Evolutionary conservation across 2,113 vertebrate genomes (phyloP).

Genomic region (Turdus rufiventris): DNA sequence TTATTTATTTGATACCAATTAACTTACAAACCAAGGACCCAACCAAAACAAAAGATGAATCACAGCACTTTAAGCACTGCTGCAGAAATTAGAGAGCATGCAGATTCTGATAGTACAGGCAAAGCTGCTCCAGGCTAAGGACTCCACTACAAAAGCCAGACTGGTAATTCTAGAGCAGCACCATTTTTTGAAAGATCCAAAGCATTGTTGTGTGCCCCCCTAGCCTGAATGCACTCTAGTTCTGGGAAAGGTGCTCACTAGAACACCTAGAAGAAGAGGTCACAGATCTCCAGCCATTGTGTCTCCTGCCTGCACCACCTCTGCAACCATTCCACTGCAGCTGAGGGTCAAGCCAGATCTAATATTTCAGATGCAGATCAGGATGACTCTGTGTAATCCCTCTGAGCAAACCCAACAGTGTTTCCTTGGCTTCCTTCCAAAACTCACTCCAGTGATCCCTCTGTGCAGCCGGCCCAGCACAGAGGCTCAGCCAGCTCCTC

Average conservation of each 20-base stretch:
- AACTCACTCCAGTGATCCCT: neutral
- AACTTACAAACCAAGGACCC: neutral
- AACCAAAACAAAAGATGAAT: neutral
- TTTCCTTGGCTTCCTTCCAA: constrained; percentile 18
- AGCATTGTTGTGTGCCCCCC: neutral
- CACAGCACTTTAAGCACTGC: neutral
- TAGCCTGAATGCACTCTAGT: neutral
- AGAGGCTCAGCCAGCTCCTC: neutral
- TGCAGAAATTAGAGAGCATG: neutral
- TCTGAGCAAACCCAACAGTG: neutral
- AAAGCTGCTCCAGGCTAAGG: neutral
- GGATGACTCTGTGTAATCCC: neutral
- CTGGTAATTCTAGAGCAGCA: neutral
- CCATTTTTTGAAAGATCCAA: neutral
- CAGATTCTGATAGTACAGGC: neutral
- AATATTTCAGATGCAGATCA: neutral
- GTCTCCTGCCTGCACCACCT: neutral
- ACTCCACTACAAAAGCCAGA: neutral
- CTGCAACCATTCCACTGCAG: neutral
- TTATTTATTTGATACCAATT: neutral
- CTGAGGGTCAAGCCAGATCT: neutral
- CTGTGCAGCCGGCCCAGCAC: neutral
- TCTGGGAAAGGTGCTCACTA: neutral
- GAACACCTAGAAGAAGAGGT: neutral
- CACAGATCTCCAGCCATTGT: neutral